Evolutionary conservation across 2,797 vertebrate species (phyloP).

Genomic region (Argyrosomus regius): DNA sequence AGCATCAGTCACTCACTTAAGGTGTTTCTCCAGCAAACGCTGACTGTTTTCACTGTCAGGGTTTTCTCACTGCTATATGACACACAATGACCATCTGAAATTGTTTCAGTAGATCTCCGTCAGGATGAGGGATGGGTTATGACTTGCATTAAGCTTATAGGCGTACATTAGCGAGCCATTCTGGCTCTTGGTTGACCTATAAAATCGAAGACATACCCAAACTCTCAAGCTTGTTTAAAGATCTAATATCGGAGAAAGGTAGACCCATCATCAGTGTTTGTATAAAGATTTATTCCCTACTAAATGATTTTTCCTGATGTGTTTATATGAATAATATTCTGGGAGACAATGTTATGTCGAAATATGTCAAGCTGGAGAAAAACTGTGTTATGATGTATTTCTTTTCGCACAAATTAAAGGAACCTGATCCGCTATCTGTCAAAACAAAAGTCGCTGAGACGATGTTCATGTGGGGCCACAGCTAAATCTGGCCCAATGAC

Average conservation of each 20-base stretch:
- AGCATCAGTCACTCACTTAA: conserved; percentile 54
- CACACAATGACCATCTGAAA: conserved; percentile 8
- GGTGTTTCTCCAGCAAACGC: conserved; percentile 53
- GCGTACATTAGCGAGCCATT: no score
- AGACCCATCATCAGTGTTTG: neutral
- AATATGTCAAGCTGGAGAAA: no score
- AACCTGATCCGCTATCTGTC: neutral
- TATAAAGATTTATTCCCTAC: neutral
- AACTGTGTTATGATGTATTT: neutral
- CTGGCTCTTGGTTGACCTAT: no score
- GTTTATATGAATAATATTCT: neutral
- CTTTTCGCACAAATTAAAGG: neutral
- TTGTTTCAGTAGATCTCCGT: neutral
- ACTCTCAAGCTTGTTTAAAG: neutral
- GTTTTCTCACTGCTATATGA: conserved; percentile 8
- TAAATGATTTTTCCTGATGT: neutral
- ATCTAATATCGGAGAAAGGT: neutral
- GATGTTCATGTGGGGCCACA: neutral
- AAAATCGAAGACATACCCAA: neutral
- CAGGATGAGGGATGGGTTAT: no score
- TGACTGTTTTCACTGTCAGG: conserved; percentile 15
- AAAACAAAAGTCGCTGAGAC: neutral
- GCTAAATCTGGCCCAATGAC: neutral
- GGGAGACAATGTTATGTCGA: no score
- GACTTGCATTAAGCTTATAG: no score